Evolutionary conservation across 2,888 invertebrate genomes (phyloP).

Genomic region (Scaptomyza reducta): DNA sequence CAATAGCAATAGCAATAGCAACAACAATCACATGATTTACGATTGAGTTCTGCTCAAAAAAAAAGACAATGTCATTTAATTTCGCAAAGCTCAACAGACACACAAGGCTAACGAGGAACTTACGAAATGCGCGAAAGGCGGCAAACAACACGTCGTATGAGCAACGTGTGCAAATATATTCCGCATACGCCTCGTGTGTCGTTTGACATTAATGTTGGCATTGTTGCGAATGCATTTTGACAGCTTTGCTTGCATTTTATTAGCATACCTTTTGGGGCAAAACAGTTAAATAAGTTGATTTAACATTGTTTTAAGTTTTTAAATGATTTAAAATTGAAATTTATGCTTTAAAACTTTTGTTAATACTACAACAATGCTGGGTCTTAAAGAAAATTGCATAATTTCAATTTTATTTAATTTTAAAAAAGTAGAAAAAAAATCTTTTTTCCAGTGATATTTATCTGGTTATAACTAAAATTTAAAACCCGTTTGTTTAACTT

Average conservation of each 20-base stretch:
- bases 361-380: no score
- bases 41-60: slow-evolving; percentile 50
- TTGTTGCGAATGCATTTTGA: background rate
- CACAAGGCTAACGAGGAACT: slow-evolving; percentile 54
- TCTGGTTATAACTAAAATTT: no score
- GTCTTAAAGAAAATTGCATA: no score
- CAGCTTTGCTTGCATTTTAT: slow-evolving; percentile 5
- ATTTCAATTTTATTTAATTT: no score
- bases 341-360: no score
- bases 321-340: no score
- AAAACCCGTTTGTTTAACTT: slow-evolving; percentile 2
- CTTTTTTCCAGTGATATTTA: no score
- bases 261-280: background rate
- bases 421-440: no score
- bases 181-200: slow-evolving; percentile 28
- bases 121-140: background rate
- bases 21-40: slow-evolving; percentile 56
- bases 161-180: slow-evolving; percentile 26
- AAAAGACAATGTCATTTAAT: slow-evolving; percentile 66
- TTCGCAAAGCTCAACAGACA: slow-evolving; percentile 29
- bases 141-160: slow-evolving; percentile 55
- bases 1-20: slow-evolving; percentile 12
- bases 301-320: background rate
- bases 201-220: slow-evolving; percentile 20
- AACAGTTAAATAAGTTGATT: background rate